Conservation (phyloP, 2,888 invertebrate genomes). For the Calephelis perditalis region DNA sequence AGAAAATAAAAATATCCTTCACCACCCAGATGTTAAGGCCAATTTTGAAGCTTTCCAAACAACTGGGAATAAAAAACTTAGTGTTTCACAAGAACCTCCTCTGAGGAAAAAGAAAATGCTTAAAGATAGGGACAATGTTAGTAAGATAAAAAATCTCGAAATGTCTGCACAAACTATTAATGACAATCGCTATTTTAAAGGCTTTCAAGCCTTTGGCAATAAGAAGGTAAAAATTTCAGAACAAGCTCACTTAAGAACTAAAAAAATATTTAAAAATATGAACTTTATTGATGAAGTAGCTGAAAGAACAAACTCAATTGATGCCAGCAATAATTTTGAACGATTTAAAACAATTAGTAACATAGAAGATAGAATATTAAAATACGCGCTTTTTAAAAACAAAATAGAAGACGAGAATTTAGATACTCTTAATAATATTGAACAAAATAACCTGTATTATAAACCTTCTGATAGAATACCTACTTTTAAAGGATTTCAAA, state of each 20-base stretch:
- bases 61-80: slow-evolving; percentile 36
- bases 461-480: too few relatives aligned
- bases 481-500: slow-evolving; percentile 34
- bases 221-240: slow-evolving; percentile 44
- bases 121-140: slow-evolving; percentile 32
- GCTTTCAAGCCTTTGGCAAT: slow-evolving; percentile 50
- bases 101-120: slow-evolving; percentile 45
- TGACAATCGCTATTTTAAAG: slow-evolving; percentile 23
- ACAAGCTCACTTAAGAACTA: slow-evolving; percentile 47
- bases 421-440: slow-evolving; percentile 8
- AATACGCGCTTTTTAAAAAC: slow-evolving; percentile 39
- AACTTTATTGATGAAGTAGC: slow-evolving; percentile 17
- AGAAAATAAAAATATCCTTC: too few relatives aligned
- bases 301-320: slow-evolving; percentile 18
- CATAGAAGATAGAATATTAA: slow-evolving; percentile 32
- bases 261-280: slow-evolving; percentile 45
- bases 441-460: too few relatives aligned
- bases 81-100: slow-evolving; percentile 41
- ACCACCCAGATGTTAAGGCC: too few relatives aligned
- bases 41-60: slow-evolving; percentile 35
- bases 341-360: slow-evolving; percentile 41
- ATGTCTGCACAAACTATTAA: slow-evolving; percentile 9
- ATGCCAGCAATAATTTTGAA: too few relatives aligned
- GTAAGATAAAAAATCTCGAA: neutral
- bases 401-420: slow-evolving; percentile 41